phyloP scores from a whole-genome alignment of 2,113 vertebrate genomes.

The Petrocephalus zakoni region DNA sequence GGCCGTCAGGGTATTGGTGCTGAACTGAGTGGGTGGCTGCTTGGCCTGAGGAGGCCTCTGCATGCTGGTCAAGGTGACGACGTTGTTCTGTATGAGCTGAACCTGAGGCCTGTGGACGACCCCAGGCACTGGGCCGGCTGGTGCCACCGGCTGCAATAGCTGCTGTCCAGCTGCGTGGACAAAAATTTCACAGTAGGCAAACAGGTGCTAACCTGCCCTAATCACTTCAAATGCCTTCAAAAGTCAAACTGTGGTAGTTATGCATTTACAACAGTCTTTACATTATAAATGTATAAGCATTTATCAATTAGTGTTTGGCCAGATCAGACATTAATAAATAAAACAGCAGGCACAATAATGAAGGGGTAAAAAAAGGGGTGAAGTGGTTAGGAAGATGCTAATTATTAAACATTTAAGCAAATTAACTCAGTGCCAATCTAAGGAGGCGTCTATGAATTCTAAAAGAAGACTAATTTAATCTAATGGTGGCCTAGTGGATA shows the following conservation, averaged over 20 bases:
- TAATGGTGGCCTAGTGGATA: neutral
- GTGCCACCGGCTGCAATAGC: constrained; percentile 38
- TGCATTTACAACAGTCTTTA: neutral
- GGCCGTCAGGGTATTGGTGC: constrained; percentile 31
- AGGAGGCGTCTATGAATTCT: neutral
- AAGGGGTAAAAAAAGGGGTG: neutral
- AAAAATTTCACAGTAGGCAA: neutral
- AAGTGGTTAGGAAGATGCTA: neutral
- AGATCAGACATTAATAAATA: neutral
- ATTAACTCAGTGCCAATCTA: neutral
- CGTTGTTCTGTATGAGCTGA: constrained; percentile 53
- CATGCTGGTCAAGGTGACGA: constrained; percentile 50
- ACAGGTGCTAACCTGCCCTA: neutral
- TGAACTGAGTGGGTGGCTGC: constrained; percentile 21
- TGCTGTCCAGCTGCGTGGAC: constrained; percentile 34
- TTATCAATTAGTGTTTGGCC: neutral
- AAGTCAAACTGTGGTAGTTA: neutral
- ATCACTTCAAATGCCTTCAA: neutral
- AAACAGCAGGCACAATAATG: neutral
- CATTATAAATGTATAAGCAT: neutral
- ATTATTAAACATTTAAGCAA: neutral
- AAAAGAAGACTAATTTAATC: neutral
- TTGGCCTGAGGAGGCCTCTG: constrained; percentile 43
- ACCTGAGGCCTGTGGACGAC: constrained; percentile 55
- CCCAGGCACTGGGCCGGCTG: constrained; percentile 38